A percentile compares a stretch with the other conserved stretches of the same genome.
Evolutionary conservation across 2,888 invertebrate species (phyloP).

Genomic region (Syrphus vitripennis): DNA sequence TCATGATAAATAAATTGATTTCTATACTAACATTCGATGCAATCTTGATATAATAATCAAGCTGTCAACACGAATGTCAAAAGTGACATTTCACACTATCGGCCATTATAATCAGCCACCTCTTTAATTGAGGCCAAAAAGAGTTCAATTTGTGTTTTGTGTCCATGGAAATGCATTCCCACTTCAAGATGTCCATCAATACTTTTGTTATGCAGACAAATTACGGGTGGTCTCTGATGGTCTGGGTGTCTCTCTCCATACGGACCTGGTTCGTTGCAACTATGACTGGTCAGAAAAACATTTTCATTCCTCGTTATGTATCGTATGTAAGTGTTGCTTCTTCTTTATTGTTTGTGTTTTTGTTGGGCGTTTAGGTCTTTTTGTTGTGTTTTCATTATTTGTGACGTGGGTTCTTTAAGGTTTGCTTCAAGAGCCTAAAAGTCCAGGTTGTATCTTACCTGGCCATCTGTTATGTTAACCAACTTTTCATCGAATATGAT

Average conservation of each 20-base stretch:
- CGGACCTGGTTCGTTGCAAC: slow-evolving; percentile 59
- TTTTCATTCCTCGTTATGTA: neutral
- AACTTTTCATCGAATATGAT: slow-evolving; percentile 24
- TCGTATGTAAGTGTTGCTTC: slow-evolving; percentile 53
- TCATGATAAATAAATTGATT: slow-evolving; percentile 23
- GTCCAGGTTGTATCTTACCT: neutral
- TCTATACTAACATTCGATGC: neutral
- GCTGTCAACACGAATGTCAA: slow-evolving; percentile 60
- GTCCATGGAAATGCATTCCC: slow-evolving; percentile 59
- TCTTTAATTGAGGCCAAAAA: slow-evolving; percentile 55
- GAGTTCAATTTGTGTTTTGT: slow-evolving; percentile 44
- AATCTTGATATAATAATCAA: slow-evolving; percentile 41
- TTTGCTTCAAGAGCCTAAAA: slow-evolving; percentile 7
- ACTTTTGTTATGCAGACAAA: slow-evolving; percentile 44
- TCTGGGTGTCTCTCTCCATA: neutral
- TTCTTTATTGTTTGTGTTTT: slow-evolving; percentile 53
- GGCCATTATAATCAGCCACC: slow-evolving; percentile 26
- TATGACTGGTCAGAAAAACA: slow-evolving; percentile 60
- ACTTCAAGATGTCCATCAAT: slow-evolving; percentile 65
- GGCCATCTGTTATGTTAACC: slow-evolving; percentile 42
- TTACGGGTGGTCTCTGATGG: slow-evolving; percentile 53
- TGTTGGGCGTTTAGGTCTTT: slow-evolving; percentile 20
- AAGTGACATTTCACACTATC: slow-evolving; percentile 57
- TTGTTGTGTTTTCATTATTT: slow-evolving; percentile 8
- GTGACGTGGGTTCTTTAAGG: slow-evolving; percentile 10